phyloP scores from a whole-genome alignment of 1,140 invertebrate species.

The Diabrotica virgifera region DNA sequence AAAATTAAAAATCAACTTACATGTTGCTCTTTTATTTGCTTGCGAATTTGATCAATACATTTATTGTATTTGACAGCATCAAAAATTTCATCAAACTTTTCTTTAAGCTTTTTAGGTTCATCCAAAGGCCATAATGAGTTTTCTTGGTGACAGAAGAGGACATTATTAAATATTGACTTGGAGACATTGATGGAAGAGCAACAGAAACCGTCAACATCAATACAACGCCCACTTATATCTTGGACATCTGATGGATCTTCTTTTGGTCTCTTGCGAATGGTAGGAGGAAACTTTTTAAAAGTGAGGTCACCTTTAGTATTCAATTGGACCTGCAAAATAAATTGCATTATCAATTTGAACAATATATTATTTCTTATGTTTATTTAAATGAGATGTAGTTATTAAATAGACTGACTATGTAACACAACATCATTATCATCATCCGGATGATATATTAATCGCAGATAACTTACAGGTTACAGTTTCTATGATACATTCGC shows the following conservation, averaged over 20 bases:
- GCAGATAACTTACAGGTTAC: too few species aligned
- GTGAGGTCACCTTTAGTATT: slow-evolving; percentile 24
- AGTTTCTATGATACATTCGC: too few species aligned
- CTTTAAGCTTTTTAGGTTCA: slow-evolving; percentile 90
- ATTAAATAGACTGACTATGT: too few species aligned
- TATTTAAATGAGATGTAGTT: too few species aligned
- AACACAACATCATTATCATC: too few species aligned
- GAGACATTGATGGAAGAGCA: slow-evolving; percentile 77
- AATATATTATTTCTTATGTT: too few species aligned
- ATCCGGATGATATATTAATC: too few species aligned
- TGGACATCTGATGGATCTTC: slow-evolving; percentile 33
- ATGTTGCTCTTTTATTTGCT: too few species aligned
- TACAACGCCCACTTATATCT: slow-evolving; percentile 59
- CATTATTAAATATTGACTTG: slow-evolving; percentile 91
- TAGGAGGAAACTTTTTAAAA: slow-evolving; percentile 46
- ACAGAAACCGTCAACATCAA: slow-evolving; percentile 69
- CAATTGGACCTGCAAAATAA: neutral
- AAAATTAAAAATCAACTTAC: too few species aligned
- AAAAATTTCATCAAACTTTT: slow-evolving; percentile 98
- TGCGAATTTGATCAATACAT: slow-evolving; percentile 79
- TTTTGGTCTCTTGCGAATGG: slow-evolving; percentile 37
- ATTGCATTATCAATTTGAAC: too few species aligned
- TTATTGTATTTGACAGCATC: slow-evolving; percentile 92
- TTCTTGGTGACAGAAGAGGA: slow-evolving; percentile 99
- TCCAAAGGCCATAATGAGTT: slow-evolving; percentile 95